Conservation (phyloP, 2,888 invertebrate genomes). For the Hyalella azteca region DNA sequence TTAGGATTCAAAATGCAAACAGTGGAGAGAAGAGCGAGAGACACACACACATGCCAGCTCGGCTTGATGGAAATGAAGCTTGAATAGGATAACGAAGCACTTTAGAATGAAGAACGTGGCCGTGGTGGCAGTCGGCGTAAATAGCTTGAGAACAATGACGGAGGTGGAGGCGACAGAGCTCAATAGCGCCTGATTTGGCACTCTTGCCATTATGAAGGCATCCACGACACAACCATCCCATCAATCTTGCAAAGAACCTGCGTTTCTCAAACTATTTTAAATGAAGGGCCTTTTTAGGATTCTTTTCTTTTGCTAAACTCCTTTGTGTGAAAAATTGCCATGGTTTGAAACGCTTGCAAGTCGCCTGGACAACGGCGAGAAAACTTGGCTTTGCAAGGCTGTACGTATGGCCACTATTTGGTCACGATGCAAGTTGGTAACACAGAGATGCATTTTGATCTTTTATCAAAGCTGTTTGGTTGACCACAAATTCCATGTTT, state of each 20-base stretch:
- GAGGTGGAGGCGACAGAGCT: neutral
- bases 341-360: neutral
- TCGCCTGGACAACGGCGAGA: too few relatives aligned
- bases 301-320: constrained; percentile 13
- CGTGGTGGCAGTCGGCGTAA: constrained; percentile 21
- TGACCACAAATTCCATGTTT: too few relatives aligned
- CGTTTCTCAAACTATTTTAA: constrained; percentile 10
- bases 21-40: constrained; percentile 10
- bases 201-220: constrained; percentile 15
- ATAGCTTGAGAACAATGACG: constrained; percentile 20
- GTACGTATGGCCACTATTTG: too few relatives aligned
- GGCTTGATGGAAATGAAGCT: constrained; percentile 27
- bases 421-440: too few relatives aligned
- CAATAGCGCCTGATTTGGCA: constrained; percentile 19
- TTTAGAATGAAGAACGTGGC: constrained; percentile 10
- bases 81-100: constrained; percentile 31
- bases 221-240: constrained; percentile 2
- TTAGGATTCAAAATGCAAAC: constrained; percentile 33
- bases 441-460: too few relatives aligned
- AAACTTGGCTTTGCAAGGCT: too few relatives aligned
- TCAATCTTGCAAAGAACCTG: constrained; percentile 5
- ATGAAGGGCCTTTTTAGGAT: neutral
- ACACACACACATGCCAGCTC: constrained; percentile 19
- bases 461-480: too few relatives aligned
- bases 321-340: neutral